A percentile compares a stretch with the other conserved stretches of the same genome.
Evolutionary conservation across 1,140 invertebrate genomes (phyloP).

Genomic region (Theocolax elegans): DNA sequence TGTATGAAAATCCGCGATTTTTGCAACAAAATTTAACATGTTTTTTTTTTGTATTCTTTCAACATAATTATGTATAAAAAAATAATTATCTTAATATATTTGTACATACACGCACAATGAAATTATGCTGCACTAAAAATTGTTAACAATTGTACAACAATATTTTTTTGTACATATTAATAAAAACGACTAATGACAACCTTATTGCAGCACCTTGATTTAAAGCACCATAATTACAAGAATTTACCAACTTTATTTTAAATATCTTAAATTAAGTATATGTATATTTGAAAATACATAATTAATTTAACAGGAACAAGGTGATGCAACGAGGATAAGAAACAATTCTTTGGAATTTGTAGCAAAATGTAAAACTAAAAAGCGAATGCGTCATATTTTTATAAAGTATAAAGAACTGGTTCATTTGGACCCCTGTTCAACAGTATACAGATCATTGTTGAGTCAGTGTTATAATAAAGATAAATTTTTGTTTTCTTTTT

Average conservation of each 20-base stretch:
- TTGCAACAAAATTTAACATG: too few species aligned
- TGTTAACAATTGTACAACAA: not conserved
- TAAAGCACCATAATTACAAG: slow-evolving; percentile 14
- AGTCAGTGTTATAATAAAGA: not conserved
- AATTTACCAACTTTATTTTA: too few species aligned
- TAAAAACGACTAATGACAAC: not conserved
- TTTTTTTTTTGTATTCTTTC: too few species aligned
- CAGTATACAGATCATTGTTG: not conserved
- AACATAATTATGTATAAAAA: too few species aligned
- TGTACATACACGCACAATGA: too few species aligned
- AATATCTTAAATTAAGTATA: too few species aligned
- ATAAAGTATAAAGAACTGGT: not conserved
- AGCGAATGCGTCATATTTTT: not conserved
- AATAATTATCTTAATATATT: too few species aligned
- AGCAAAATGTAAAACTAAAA: not conserved
- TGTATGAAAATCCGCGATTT: too few species aligned
- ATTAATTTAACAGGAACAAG: not conserved
- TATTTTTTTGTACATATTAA: not conserved
- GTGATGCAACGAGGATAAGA: slow-evolving; percentile 6
- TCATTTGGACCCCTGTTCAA: slow-evolving; percentile 20
- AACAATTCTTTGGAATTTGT: not conserved
- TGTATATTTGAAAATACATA: too few species aligned
- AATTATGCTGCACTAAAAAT: too few species aligned
- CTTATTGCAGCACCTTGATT: slow-evolving; percentile 14
- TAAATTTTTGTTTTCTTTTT: too few species aligned